phyloP scores from a whole-genome alignment of 2,888 invertebrate genomes.

The Pantelozetes paolii region DNA sequence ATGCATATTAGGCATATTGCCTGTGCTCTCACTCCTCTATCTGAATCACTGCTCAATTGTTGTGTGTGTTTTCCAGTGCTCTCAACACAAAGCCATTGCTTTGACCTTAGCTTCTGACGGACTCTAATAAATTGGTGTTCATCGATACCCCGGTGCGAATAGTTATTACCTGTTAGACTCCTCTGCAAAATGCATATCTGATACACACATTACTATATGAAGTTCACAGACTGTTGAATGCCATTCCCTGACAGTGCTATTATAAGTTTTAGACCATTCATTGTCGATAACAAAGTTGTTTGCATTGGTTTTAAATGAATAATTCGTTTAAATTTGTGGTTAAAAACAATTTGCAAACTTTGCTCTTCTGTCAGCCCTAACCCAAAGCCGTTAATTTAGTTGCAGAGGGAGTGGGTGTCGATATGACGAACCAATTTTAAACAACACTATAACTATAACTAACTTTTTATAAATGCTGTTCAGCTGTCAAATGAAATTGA shows the following conservation, averaged over 20 bases:
- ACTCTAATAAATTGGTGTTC: constrained; percentile 29
- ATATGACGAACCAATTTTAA: constrained; percentile 33
- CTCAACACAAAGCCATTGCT: not conserved
- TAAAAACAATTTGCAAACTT: constrained; percentile 37
- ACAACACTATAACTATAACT: not conserved
- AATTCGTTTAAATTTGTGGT: constrained; percentile 10
- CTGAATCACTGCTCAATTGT: constrained; percentile 2
- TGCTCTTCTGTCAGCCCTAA: constrained; percentile 24
- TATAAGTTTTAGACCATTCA: not conserved
- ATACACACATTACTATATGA: constrained; percentile 22
- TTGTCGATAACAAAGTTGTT: constrained; percentile 36
- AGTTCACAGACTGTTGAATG: not conserved
- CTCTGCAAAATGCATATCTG: constrained; percentile 20
- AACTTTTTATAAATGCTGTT: not conserved
- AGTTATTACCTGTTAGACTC: constrained; percentile 16
- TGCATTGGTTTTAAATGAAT: constrained; percentile 24
- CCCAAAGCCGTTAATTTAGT: constrained; percentile 17
- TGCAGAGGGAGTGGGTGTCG: constrained; percentile 21
- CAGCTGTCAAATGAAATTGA: constrained; percentile 4
- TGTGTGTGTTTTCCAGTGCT: not conserved
- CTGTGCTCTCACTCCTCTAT: not conserved
- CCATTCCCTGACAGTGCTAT: not conserved
- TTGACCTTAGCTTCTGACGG: constrained; percentile 30
- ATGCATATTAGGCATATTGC: constrained; percentile 29
- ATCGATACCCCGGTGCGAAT: constrained; percentile 34